These are phyloP conservation scores for Equus przewalskii DNA, from an alignment of 2,113 vertebrate genomes.

Conservation along the genomic window DNA sequence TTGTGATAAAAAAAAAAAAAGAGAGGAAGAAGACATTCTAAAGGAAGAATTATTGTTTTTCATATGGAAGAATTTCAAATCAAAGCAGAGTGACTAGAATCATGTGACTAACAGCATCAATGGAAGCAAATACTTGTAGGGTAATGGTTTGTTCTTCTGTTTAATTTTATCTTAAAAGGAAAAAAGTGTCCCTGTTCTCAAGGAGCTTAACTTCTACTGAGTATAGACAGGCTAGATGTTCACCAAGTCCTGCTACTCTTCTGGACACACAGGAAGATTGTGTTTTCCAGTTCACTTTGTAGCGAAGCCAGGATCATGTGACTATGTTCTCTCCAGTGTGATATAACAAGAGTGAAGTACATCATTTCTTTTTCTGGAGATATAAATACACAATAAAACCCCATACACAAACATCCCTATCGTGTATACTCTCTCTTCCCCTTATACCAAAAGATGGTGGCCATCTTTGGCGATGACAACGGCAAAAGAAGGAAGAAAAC, in stretches of 20 bases:
- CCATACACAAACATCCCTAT: neutral
- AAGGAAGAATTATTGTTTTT: neutral
- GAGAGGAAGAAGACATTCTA: neutral
- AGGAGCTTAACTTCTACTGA: neutral
- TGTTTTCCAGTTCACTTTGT: neutral
- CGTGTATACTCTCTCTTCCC: neutral
- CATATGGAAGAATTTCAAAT: neutral
- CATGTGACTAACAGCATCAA: neutral
- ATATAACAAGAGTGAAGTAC: neutral
- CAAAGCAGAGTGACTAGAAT: neutral
- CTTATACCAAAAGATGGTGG: neutral
- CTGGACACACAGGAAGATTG: too few relatives aligned
- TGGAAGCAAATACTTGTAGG: neutral
- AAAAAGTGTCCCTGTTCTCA: neutral
- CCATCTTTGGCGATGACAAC: too few relatives aligned
- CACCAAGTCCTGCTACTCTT: neutral
- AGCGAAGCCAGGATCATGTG: neutral
- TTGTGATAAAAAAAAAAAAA: neutral
- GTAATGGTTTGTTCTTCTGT: neutral
- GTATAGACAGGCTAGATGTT: neutral
- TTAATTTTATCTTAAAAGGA: neutral
- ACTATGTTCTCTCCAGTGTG: neutral
- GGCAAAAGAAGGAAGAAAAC: neutral
- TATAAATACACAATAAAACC: neutral
- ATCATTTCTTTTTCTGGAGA: neutral